Evolutionary conservation across 2,888 invertebrate species (phyloP).

Genomic region (Tetragonisca angustula): DNA sequence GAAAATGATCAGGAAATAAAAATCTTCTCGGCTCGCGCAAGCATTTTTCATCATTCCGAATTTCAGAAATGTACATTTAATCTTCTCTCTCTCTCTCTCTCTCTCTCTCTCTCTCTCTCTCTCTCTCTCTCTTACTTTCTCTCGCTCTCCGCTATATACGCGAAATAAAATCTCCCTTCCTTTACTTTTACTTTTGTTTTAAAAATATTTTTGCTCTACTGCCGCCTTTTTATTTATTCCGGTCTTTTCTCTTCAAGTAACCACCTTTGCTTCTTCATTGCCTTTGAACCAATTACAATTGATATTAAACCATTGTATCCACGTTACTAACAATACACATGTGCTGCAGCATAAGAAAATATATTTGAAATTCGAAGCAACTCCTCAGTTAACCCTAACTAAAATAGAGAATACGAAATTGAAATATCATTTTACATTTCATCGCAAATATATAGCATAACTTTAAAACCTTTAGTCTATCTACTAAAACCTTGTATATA

Average conservation of each 20-base stretch:
- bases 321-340: constrained; percentile 53
- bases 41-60: constrained; percentile 46
- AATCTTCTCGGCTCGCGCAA: constrained; percentile 33
- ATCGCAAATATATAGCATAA: not conserved
- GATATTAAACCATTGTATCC: constrained; percentile 45
- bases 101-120: not conserved
- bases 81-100: not conserved
- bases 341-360: constrained; percentile 39
- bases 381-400: constrained; percentile 17
- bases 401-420: constrained; percentile 4
- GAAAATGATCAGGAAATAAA: constrained; percentile 34
- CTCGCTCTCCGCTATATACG: not conserved
- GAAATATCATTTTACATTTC: constrained; percentile 13
- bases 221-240: not conserved
- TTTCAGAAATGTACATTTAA: constrained; percentile 38
- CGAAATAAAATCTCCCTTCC: constrained; percentile 29
- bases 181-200: not conserved
- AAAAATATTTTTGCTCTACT: not conserved
- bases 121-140: not conserved
- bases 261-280: not conserved
- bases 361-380: constrained; percentile 38
- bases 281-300: not conserved
- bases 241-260: not conserved
- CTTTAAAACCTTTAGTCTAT: not conserved
- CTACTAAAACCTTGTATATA: constrained; percentile 54